These are phyloP conservation scores for Sciurus carolinensis DNA, from an alignment of 2,797 vertebrate species.

Conservation along the genomic window DNA sequence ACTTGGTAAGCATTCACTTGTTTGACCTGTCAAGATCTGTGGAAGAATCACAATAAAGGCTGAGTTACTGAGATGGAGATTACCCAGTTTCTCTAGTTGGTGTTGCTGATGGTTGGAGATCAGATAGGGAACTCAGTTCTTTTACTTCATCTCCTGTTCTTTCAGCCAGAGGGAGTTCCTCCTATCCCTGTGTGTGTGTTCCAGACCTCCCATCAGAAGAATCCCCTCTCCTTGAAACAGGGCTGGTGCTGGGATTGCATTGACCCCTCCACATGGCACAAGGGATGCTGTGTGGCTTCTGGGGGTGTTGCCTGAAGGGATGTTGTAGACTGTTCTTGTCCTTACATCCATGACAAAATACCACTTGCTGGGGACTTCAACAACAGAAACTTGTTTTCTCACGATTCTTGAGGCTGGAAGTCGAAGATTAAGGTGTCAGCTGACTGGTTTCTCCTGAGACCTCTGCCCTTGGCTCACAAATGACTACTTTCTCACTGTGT, in stretches of 20 bases:
- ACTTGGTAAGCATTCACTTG: neutral
- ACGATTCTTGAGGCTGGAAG: neutral
- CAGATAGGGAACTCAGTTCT: neutral
- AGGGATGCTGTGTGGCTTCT: neutral
- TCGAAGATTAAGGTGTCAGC: neutral
- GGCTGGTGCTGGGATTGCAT: neutral
- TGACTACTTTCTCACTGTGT: neutral
- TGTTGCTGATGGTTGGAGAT: neutral
- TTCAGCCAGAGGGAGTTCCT: neutral
- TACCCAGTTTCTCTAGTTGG: neutral
- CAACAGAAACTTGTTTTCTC: neutral
- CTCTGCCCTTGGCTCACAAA: neutral
- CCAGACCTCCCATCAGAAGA: neutral
- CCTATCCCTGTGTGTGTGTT: rapidly evolving
- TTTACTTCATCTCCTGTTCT: neutral
- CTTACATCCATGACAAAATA: neutral
- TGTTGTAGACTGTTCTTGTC: neutral
- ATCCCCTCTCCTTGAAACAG: neutral
- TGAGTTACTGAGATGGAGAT: neutral
- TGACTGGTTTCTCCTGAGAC: neutral
- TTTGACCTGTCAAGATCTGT: neutral
- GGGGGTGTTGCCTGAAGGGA: neutral
- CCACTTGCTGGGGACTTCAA: neutral
- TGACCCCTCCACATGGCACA: neutral
- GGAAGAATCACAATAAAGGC: neutral